A percentile compares a stretch with the other conserved stretches of the same genome.
These are phyloP conservation scores for Scaptomyza cyrtandrae DNA, from an alignment of 2,888 invertebrate species.

Conservation along the genomic window DNA sequence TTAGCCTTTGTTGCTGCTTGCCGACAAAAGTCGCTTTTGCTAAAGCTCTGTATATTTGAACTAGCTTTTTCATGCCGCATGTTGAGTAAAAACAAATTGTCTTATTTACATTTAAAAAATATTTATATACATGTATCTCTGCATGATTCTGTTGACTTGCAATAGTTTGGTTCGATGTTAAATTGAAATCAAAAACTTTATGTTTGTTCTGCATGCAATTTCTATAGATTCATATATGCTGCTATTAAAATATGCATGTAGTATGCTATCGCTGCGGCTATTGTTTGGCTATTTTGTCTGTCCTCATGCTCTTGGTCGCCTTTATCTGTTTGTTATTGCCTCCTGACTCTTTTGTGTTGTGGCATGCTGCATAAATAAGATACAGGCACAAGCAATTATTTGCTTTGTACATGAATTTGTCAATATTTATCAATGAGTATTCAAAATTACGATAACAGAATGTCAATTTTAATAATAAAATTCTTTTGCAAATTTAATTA, in stretches of 20 bases:
- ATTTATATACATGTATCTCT: background rate
- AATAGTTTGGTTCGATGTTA: slow-evolving; percentile 49
- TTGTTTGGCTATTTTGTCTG: slow-evolving; percentile 49
- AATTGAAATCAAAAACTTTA: slow-evolving; percentile 70
- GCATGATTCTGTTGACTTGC: slow-evolving; percentile 32
- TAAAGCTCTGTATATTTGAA: slow-evolving; percentile 17
- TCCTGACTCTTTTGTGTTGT: slow-evolving; percentile 50
- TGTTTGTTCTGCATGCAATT: slow-evolving; percentile 60
- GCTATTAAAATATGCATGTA: slow-evolving; percentile 67
- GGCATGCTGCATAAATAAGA: slow-evolving; percentile 69
- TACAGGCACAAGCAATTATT: slow-evolving; percentile 71
- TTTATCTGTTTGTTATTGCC: slow-evolving; percentile 60
- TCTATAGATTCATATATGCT: slow-evolving; percentile 40
- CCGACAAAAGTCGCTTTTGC: background rate
- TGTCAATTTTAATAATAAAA: slow-evolving; percentile 6
- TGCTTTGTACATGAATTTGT: slow-evolving; percentile 56
- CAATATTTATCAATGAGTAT: slow-evolving; percentile 57
- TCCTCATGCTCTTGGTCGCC: slow-evolving; percentile 16
- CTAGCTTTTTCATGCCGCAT: slow-evolving; percentile 21
- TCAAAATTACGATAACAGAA: slow-evolving; percentile 12
- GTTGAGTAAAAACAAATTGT: slow-evolving; percentile 37
- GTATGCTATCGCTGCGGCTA: slow-evolving; percentile 28
- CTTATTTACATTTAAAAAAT: slow-evolving; percentile 26
- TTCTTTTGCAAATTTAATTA: slow-evolving; percentile 15
- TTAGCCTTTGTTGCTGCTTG: slow-evolving; percentile 29